Conservation (phyloP, 2,888 invertebrate species). For the Agrochola lychnidis region DNA sequence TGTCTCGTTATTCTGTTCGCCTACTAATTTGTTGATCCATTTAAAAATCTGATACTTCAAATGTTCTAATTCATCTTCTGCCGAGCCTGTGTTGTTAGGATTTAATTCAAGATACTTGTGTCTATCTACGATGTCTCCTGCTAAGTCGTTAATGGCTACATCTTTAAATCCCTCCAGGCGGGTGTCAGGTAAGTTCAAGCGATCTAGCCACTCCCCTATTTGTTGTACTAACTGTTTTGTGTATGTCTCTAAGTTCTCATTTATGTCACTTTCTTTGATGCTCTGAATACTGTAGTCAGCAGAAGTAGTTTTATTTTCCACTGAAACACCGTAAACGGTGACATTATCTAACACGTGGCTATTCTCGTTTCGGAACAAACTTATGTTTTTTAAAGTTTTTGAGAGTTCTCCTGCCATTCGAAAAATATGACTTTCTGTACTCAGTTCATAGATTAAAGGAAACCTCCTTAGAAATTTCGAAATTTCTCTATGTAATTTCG, state of each 20-base stretch:
- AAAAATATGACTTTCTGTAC: conserved; percentile 34
- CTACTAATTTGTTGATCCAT: conserved; percentile 78
- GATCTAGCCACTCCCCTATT: conserved; percentile 78
- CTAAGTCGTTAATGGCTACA: conserved; percentile 75
- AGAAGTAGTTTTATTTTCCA: conserved; percentile 23
- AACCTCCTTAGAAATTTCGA: conserved; percentile 36
- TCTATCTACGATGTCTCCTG: conserved; percentile 81
- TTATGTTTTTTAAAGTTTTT: conserved; percentile 31
- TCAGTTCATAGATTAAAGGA: conserved; percentile 30
- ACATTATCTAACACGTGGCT: conserved; percentile 13
- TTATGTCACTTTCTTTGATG: conserved; percentile 60
- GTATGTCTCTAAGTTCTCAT: conserved; percentile 66
- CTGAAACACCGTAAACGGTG: conserved; percentile 34
- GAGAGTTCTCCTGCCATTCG: conserved; percentile 36
- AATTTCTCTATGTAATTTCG: conserved; percentile 39
- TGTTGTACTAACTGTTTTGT: conserved; percentile 71
- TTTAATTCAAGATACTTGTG: conserved; percentile 79
- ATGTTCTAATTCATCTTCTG: conserved; percentile 77
- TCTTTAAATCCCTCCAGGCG: conserved; percentile 65
- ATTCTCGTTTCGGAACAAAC: not conserved
- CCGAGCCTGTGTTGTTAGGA: conserved; percentile 59
- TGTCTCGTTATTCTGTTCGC: conserved; percentile 71
- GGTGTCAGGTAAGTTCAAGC: conserved; percentile 64
- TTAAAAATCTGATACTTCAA: conserved; percentile 83
- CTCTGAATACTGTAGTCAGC: conserved; percentile 51